These are phyloP conservation scores for Lipophrys pholis DNA, from an alignment of 2,113 vertebrate genomes.

Conservation along the genomic window DNA sequence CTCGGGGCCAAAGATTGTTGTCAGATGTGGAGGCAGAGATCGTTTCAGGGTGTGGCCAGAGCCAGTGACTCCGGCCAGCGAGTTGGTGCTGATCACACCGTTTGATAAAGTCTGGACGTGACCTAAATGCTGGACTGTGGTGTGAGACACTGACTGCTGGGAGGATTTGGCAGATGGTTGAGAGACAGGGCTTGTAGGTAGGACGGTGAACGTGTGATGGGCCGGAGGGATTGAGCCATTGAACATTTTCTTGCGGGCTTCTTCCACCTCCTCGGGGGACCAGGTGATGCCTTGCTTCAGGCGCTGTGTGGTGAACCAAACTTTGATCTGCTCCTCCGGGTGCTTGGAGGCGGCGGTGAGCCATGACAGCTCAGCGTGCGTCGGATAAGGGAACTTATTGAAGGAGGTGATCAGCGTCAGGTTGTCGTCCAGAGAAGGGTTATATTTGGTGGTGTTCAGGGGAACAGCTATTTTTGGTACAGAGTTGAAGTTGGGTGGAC, in stretches of 20 bases:
- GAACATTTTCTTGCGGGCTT: slow-evolving; percentile 99
- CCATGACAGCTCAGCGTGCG: slow-evolving; percentile 95
- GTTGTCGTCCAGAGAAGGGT: slow-evolving; percentile 92
- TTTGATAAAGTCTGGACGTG: slow-evolving; percentile 25
- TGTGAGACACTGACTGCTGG: slow-evolving; percentile 79
- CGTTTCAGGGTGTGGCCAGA: slow-evolving; percentile 63
- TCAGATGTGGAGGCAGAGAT: slow-evolving; percentile 46
- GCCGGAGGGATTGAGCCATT: slow-evolving; percentile 92
- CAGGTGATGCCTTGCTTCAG: slow-evolving; percentile 98
- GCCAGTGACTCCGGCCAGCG: neutral
- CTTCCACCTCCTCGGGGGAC: slow-evolving; percentile 98
- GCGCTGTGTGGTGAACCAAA: slow-evolving; percentile 97
- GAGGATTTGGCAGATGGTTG: slow-evolving; percentile 82
- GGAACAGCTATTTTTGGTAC: slow-evolving; percentile 96
- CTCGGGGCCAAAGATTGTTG: slow-evolving; percentile 60
- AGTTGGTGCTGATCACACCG: neutral
- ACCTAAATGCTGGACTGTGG: slow-evolving; percentile 38
- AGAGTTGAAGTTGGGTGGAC: slow-evolving; percentile 94
- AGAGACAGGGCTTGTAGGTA: slow-evolving; percentile 83
- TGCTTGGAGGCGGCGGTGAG: slow-evolving; percentile 95
- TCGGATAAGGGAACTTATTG: slow-evolving; percentile 96
- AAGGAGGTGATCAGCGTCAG: slow-evolving; percentile 94
- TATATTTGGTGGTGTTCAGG: slow-evolving; percentile 95
- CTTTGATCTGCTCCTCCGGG: slow-evolving; percentile 94
- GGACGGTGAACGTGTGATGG: slow-evolving; percentile 88